Base-by-base conservation (phyloP, 2,797 vertebrate species). In the Intellagama lesueurii region DNA sequence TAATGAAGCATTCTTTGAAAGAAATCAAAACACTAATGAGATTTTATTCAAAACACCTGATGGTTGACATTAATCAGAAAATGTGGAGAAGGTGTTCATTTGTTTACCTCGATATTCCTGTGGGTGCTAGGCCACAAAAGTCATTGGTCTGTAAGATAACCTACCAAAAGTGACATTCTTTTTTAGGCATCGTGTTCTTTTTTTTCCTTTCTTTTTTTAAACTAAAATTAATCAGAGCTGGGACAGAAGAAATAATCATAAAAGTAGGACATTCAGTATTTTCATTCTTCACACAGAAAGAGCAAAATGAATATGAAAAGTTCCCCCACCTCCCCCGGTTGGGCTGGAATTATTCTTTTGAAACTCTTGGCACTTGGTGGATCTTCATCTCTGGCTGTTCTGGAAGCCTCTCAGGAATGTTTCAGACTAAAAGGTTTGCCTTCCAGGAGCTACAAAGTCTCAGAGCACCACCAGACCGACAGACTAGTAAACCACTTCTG, bases 1-100 rank as follows among this genome's bases (percentile, higher is more conserved):
- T 90, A 95, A 95, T 94, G 89, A 93, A 93, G 60, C 1, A 44
- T 89, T 92, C 90, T 92, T 94, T 89, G 84, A 93, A 92, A 88
- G 52, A 93, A 94, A 94, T 92, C 86, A 94, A 89, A 69, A 87
- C 68, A 88, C 60, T 91, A 93, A 93, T 92, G 93, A 90, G 47
- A 89, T 92, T 94, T 95, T 87, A 90, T 90, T 69, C 40, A 75
- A 86, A 91, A 91, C 70, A 89, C 1, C 83, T 93, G 86, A 84
- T 86, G 82, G 80, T 86, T 91, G 92, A 90, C 49, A 82, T 91
- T 86, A 89, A 26, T 86, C 89, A 91, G 87, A 91, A 91, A 40
- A 89, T 72, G 90, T 66, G 85, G 11, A 28, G 56, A 90, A 92
- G 91, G 64, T 26, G 81, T 91, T 64, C n/a, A 49, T 91, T 93